Evolutionary conservation across 2,888 invertebrate genomes (phyloP), one percentile per base, ranked within the genome.

Genomic region (Molorchus minor): DNA sequence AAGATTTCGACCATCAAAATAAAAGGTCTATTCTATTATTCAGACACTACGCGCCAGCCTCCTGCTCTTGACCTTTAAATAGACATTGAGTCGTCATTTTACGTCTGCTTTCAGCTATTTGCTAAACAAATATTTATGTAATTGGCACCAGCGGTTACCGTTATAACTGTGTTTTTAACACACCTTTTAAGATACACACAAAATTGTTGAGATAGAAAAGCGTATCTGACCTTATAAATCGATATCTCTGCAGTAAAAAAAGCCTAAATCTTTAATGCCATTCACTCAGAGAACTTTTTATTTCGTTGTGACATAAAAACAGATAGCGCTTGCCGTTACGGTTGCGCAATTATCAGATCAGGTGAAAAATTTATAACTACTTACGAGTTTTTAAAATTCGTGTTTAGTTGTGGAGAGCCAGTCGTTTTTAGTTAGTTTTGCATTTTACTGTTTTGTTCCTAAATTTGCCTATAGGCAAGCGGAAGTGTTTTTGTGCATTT

Each of bases 31-130:
- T n/a, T n/a, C n/a, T n/a, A n/a, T n/a, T n/a, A n/a, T n/a, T n/a
- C n/a, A n/a, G n/a, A n/a, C n/a, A n/a, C n/a, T n/a, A n/a, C n/a
- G n/a, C n/a, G n/a, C n/a, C n/a, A n/a, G n/a, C n/a, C n/a, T n/a
- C n/a, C n/a, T 20, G 56, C 41, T 56, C 56, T 56, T 56, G 56
- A 56, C 56, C 56, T 56, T 56, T 56, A 40, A 15, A 47, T 40
- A 46, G 25, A 15, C n/a, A 13, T 30, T 15, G 25, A 47, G 56
- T 47, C 47, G 20, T 41, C 47, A 17, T 41, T 40, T 17, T 33
- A 16, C 29, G 49, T 38, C 38, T 49, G 36, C 29, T 55, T 41
- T 19, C 33, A 38, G 35, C 20, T 38, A 46, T 46, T 40, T 46
- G 30, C 19, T 40, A 13, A 47, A 56, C 38, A 56, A 46, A 41